Conservation (phyloP, 2,113 vertebrate species). For the Sula dactylatra region DNA sequence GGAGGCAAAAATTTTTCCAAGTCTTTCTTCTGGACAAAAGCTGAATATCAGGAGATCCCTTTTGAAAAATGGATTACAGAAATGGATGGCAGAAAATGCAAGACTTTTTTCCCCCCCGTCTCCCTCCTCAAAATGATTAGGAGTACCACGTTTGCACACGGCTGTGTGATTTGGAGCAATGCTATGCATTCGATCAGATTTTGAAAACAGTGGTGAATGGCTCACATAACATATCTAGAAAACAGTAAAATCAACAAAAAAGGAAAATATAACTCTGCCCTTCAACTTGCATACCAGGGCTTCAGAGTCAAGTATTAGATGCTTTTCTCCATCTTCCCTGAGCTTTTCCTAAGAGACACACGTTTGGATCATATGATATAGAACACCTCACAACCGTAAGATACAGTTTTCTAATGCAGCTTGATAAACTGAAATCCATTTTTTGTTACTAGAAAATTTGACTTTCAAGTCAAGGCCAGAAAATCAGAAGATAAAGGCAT, state of each 20-base stretch:
- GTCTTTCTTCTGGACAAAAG: background rate
- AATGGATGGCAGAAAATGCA: background rate
- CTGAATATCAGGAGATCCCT: background rate
- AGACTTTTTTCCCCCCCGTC: background rate
- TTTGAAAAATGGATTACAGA: background rate
- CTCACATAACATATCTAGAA: background rate
- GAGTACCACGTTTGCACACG: background rate
- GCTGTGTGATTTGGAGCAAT: background rate
- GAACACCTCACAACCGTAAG: background rate
- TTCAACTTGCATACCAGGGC: background rate
- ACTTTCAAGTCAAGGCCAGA: background rate
- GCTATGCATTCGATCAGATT: background rate
- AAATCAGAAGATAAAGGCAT: background rate
- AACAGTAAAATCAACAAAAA: background rate
- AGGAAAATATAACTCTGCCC: background rate
- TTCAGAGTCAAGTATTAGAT: background rate
- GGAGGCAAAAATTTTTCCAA: background rate
- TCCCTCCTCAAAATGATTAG: background rate
- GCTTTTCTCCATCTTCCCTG: background rate
- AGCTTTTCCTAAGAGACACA: background rate
- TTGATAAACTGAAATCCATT: background rate
- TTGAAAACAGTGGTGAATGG: background rate
- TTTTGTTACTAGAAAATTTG: background rate
- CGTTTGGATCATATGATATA: accelerated
- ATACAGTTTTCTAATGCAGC: background rate